A percentile compares a stretch with the other conserved stretches of the same genome.
These are phyloP conservation scores for Alcis repandata DNA, from an alignment of 2,888 invertebrate species.

Conservation along the genomic window DNA sequence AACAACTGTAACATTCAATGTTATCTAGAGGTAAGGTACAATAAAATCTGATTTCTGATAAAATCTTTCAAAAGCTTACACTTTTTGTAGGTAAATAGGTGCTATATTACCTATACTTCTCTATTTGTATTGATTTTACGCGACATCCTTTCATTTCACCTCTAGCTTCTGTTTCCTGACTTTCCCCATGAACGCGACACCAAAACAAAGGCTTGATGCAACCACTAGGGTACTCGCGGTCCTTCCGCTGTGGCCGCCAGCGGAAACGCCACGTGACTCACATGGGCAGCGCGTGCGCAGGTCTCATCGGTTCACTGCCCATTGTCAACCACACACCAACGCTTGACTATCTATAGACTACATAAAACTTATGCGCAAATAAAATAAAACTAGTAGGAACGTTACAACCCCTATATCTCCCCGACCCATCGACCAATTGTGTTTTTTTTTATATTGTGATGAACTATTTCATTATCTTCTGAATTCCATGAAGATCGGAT, in stretches of 20 bases:
- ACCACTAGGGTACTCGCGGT: conserved; percentile 51
- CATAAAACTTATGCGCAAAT: conserved; percentile 54
- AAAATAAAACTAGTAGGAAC: too few relatives aligned
- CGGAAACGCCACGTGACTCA: conserved; percentile 77
- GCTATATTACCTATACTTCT: background rate
- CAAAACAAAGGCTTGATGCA: conserved; percentile 30
- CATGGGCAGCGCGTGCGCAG: conserved; percentile 58
- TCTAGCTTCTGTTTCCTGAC: conserved; percentile 37
- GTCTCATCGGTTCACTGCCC: conserved; percentile 61
- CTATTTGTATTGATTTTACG: background rate
- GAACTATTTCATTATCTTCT: too few relatives aligned
- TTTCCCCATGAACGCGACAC: conserved; percentile 29
- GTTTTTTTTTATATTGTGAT: too few relatives aligned
- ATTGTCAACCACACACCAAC: conserved; percentile 67
- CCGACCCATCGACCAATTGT: too few relatives aligned
- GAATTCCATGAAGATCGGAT: too few relatives aligned
- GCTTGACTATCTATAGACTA: background rate
- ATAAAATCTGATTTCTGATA: too few relatives aligned
- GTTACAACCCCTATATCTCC: too few relatives aligned
- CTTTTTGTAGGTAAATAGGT: background rate
- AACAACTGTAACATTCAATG: too few relatives aligned
- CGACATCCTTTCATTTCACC: conserved; percentile 18
- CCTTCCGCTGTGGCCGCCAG: conserved; percentile 71
- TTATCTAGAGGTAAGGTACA: too few relatives aligned
- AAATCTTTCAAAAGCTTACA: background rate